A percentile compares a stretch with the other conserved stretches of the same genome.
These are phyloP conservation scores for Sphaerophoria rueppellii DNA, from an alignment of 2,888 invertebrate genomes.

Conservation along the genomic window DNA sequence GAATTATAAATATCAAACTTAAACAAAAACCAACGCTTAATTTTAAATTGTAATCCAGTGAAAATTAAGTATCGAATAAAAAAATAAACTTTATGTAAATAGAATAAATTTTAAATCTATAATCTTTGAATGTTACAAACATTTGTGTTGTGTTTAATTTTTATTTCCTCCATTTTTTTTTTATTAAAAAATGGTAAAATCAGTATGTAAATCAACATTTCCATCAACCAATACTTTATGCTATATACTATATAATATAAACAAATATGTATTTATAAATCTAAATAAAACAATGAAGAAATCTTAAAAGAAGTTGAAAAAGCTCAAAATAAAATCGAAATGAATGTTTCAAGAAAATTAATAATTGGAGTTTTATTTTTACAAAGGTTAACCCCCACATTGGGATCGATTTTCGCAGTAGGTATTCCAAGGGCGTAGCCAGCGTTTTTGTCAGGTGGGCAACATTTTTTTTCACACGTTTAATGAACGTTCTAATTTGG, in stretches of 20 bases:
- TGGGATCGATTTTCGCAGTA: no score
- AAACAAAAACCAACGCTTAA: slow-evolving; percentile 55
- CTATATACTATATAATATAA: slow-evolving; percentile 42
- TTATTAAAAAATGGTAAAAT: slow-evolving; percentile 27
- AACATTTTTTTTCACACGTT: no score
- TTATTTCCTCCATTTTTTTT: slow-evolving; percentile 42
- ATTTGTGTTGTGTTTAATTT: slow-evolving; percentile 29
- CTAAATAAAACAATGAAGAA: slow-evolving; percentile 38
- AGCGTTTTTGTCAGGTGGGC: no score
- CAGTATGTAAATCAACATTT: slow-evolving; percentile 68
- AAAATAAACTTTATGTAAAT: slow-evolving; percentile 16
- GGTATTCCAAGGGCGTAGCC: no score
- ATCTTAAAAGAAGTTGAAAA: slow-evolving; percentile 29
- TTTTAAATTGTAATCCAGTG: slow-evolving; percentile 18
- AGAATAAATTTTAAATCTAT: background rate
- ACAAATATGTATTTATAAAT: slow-evolving; percentile 65
- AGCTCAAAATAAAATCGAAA: slow-evolving; percentile 71
- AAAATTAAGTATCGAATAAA: slow-evolving; percentile 9
- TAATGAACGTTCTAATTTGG: no score
- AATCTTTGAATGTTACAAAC: slow-evolving; percentile 46
- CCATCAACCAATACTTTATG: slow-evolving; percentile 46
- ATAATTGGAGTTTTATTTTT: background rate
- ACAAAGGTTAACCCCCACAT: no score
- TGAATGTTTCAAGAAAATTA: slow-evolving; percentile 69
- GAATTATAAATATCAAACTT: background rate